These are phyloP conservation scores for Polyboroides typus DNA, from an alignment of 2,797 vertebrate genomes.

Conservation along the genomic window DNA sequence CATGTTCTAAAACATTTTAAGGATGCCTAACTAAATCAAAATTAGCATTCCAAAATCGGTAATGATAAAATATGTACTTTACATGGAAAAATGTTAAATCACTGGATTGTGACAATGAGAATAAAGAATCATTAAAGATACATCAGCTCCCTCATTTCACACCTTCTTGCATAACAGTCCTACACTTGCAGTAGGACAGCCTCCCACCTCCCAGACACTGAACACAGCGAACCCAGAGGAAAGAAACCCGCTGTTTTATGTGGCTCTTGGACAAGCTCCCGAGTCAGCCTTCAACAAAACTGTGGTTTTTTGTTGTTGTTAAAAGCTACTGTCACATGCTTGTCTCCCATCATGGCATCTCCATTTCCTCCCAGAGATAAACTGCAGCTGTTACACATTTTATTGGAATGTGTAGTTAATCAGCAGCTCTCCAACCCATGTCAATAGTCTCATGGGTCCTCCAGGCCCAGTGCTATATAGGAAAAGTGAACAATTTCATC, in stretches of 20 bases:
- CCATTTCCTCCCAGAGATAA: slow-evolving; percentile 8
- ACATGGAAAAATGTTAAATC: background rate
- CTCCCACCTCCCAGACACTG: slow-evolving; percentile 28
- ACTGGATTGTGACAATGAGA: background rate
- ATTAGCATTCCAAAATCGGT: background rate
- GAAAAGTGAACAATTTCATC: background rate
- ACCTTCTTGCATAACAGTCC: slow-evolving; percentile 44
- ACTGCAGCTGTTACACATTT: background rate
- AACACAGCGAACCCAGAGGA: background rate
- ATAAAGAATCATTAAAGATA: slow-evolving; percentile 3
- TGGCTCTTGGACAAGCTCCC: slow-evolving; percentile 3
- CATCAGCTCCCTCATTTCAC: slow-evolving; percentile 22
- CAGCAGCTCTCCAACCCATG: background rate
- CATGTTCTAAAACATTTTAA: background rate
- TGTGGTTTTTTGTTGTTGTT: background rate
- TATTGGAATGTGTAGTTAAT: background rate
- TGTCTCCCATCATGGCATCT: background rate
- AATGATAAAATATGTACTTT: slow-evolving; percentile 19
- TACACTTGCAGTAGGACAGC: background rate
- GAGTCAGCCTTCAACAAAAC: background rate
- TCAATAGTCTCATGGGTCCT: background rate
- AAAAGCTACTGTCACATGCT: slow-evolving; percentile 7
- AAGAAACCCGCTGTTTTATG: slow-evolving; percentile 19
- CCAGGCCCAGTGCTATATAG: background rate
- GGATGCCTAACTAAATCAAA: background rate